These are phyloP conservation scores for Eunapius fragilis DNA, from an alignment of 37 sponge, comb jelly and placozoan genomes.

Conservation along the genomic window DNA sequence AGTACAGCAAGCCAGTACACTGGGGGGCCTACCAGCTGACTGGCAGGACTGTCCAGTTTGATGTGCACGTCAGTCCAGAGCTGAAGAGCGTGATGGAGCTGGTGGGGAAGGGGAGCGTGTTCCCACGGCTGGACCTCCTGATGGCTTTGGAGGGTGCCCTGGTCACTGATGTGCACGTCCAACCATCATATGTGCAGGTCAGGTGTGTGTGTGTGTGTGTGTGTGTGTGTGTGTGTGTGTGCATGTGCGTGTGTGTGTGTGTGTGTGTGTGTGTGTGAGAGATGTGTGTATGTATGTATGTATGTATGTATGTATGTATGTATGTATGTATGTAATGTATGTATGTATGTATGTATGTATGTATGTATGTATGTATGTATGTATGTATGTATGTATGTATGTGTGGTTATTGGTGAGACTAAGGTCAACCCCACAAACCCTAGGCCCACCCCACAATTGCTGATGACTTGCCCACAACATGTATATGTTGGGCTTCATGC, in stretches of 20 bases:
- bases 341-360: too few relatives aligned
- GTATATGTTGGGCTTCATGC: too few relatives aligned
- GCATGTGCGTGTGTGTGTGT: too few relatives aligned
- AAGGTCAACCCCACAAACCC: background rate
- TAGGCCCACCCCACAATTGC: background rate
- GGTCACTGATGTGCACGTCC: conserved; percentile 13
- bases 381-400: background rate
- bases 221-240: too few relatives aligned
- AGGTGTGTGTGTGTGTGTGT: background rate
- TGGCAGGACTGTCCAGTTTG: conserved; percentile 58
- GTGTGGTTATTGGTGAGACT: background rate
- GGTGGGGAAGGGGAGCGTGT: conserved; percentile 16
- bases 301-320: too few relatives aligned
- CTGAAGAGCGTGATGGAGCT: background rate
- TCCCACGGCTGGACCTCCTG: conserved; percentile 63
- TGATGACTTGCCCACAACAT: background rate
- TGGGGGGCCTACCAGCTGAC: conserved; percentile 85
- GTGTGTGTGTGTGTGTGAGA: too few relatives aligned
- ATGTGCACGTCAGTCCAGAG: background rate
- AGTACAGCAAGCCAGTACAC: conserved; percentile 69
- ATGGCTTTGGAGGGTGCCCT: conserved; percentile 45
- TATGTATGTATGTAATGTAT: too few relatives aligned
- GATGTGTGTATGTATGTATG: too few relatives aligned
- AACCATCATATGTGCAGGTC: conserved; percentile 65
- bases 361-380: background rate